Conservation (phyloP, 2,113 vertebrate species). For the Leucopsar rothschildi region DNA sequence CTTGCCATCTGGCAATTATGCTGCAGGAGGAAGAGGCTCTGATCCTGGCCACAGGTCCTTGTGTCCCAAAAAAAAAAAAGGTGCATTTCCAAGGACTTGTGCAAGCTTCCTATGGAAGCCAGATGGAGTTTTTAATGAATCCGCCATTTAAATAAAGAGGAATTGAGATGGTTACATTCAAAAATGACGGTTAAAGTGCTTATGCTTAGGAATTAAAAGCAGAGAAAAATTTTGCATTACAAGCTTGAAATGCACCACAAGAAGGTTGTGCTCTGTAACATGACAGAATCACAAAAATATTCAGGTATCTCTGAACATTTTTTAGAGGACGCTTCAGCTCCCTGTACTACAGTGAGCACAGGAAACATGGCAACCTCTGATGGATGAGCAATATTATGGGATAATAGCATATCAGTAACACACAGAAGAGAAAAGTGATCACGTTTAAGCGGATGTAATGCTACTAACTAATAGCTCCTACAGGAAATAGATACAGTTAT, state of each 20-base stretch:
- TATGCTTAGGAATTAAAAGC: constrained; percentile 4
- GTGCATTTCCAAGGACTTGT: constrained; percentile 5
- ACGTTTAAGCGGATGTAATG: constrained; percentile 31
- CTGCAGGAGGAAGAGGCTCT: constrained; percentile 40
- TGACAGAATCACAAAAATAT: background rate
- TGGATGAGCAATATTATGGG: constrained; percentile 6
- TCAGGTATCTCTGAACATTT: background rate
- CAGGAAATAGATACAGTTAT: constrained; percentile 58
- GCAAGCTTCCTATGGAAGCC: constrained; percentile 44
- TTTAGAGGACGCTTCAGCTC: background rate
- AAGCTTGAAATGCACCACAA: background rate
- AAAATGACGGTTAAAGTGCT: background rate
- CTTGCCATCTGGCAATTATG: constrained; percentile 39
- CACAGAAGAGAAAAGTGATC: constrained; percentile 46
- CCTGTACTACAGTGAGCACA: background rate
- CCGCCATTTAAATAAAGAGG: constrained; percentile 29
- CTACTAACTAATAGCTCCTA: constrained; percentile 55
- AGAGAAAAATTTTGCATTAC: background rate
- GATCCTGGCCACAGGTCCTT: constrained; percentile 16
- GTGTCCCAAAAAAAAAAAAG: background rate
- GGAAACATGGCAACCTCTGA: background rate
- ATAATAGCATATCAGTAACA: constrained; percentile 55
- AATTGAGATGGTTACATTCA: background rate
- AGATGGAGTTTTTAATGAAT: constrained; percentile 57
- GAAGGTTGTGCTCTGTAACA: background rate